Evolutionary conservation across 2,797 vertebrate genomes (phyloP).

Genomic region (Rhyacichthys aspro): DNA sequence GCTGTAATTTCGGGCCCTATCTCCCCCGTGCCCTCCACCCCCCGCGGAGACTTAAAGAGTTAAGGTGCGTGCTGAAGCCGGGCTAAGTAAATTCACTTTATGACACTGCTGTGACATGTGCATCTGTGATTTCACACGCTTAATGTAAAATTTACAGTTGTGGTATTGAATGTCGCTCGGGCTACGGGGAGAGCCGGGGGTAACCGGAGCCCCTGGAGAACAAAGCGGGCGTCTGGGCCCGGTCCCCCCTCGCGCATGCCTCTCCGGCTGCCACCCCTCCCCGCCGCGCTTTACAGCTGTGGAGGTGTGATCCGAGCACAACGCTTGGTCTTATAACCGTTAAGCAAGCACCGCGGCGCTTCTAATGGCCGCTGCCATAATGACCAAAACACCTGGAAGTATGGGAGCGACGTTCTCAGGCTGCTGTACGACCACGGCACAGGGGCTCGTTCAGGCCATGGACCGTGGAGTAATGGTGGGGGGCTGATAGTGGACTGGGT

Average conservation of each 20-base stretch:
- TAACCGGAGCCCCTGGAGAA: conserved; percentile 86
- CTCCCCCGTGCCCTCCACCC: conserved; percentile 37
- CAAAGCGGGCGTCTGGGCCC: conserved; percentile 87
- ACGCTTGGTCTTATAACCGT: conserved; percentile 76
- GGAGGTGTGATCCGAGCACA: conserved; percentile 86
- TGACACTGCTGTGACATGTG: conserved; percentile 85
- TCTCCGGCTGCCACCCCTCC: conserved; percentile 72
- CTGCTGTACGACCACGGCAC: conserved; percentile 20
- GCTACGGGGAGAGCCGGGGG: conserved; percentile 78
- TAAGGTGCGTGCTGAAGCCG: conserved; percentile 75
- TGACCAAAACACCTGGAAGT: conserved; percentile 83
- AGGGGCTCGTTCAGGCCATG: no score
- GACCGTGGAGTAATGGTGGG: no score
- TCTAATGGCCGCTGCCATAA: conserved; percentile 72
- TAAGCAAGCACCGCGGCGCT: conserved; percentile 70
- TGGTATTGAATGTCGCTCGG: conserved; percentile 84
- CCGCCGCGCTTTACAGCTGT: conserved; percentile 83
- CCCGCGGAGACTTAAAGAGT: conserved; percentile 65
- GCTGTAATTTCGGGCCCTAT: conserved; percentile 58
- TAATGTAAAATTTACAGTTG: conserved; percentile 88
- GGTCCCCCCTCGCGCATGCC: conserved; percentile 82
- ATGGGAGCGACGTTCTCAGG: conserved; percentile 59
- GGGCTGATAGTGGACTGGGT: no score
- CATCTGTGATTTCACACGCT: conserved; percentile 89
- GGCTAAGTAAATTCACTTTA: conserved; percentile 85